These are phyloP conservation scores for Celastrina argiolus DNA, from an alignment of 2,888 invertebrate genomes.

Conservation along the genomic window DNA sequence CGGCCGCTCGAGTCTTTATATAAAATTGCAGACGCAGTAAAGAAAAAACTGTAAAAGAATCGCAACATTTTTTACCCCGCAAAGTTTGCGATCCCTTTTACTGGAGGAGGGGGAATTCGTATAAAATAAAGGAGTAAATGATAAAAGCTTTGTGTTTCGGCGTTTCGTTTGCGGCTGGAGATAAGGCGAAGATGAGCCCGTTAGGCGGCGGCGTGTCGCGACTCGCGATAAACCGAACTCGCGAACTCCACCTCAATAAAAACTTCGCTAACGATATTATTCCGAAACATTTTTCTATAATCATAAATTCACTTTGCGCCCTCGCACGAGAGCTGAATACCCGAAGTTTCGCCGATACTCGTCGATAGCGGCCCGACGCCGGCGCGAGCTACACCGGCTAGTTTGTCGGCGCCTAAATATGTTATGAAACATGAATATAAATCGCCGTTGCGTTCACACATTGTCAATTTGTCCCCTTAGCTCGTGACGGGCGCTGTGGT, in stretches of 20 bases:
- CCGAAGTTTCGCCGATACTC: neutral
- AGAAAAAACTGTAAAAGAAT: neutral
- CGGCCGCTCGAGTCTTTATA: neutral
- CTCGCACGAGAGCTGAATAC: neutral
- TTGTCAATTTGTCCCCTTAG: neutral
- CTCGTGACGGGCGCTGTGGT: neutral
- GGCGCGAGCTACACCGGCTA: neutral
- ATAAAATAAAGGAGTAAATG: conserved; percentile 3
- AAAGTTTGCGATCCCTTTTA: conserved; percentile 5
- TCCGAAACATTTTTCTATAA: conserved; percentile 15
- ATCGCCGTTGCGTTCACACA: neutral
- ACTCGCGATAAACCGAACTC: conserved; percentile 7
- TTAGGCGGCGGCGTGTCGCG: neutral
- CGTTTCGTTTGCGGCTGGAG: neutral
- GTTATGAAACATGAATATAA: neutral
- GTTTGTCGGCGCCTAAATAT: neutral
- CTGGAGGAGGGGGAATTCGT: neutral
- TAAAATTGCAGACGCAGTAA: neutral
- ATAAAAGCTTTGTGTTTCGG: conserved; percentile 8
- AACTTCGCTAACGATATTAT: conserved; percentile 19
- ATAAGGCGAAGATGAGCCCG: conserved; percentile 14
- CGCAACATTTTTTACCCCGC: neutral
- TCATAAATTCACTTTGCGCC: conserved; percentile 18
- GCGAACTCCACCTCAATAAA: conserved; percentile 2
- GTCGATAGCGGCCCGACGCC: neutral